Conservation (phyloP, 2,888 invertebrate genomes). For the Thelaira solivaga region DNA sequence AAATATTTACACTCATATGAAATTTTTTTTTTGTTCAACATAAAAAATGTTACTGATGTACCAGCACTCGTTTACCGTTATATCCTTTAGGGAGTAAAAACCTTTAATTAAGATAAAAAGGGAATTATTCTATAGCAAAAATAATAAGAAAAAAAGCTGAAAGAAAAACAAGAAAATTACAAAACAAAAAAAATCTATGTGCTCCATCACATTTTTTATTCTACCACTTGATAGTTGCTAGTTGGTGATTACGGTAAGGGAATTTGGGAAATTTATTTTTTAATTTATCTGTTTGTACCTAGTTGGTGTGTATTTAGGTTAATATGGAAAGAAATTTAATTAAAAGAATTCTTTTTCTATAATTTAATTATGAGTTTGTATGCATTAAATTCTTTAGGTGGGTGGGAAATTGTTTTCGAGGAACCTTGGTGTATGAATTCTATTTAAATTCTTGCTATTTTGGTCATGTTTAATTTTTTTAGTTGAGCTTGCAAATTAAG, state of each 20-base stretch:
- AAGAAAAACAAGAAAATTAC: not conserved
- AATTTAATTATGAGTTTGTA: no score
- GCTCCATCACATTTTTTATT: not conserved
- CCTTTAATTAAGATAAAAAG: constrained; percentile 32
- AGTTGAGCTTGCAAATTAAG: no score
- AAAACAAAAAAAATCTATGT: constrained; percentile 12
- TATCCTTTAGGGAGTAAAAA: constrained; percentile 23
- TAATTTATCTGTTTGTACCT: not conserved
- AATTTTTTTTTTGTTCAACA: not conserved
- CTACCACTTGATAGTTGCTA: no score
- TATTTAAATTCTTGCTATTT: no score
- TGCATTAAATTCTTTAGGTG: no score
- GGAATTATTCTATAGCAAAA: constrained; percentile 8
- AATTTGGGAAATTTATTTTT: not conserved
- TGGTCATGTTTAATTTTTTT: no score
- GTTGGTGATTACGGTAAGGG: not conserved
- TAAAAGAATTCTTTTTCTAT: no score
- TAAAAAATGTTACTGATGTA: not conserved
- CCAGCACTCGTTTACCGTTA: not conserved
- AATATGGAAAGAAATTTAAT: not conserved
- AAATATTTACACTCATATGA: not conserved
- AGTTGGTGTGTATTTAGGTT: not conserved
- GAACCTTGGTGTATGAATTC: no score
- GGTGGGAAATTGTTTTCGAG: no score
- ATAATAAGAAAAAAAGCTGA: not conserved